phyloP scores from a whole-genome alignment of 2,888 invertebrate species.

The Rhagium mordax region DNA sequence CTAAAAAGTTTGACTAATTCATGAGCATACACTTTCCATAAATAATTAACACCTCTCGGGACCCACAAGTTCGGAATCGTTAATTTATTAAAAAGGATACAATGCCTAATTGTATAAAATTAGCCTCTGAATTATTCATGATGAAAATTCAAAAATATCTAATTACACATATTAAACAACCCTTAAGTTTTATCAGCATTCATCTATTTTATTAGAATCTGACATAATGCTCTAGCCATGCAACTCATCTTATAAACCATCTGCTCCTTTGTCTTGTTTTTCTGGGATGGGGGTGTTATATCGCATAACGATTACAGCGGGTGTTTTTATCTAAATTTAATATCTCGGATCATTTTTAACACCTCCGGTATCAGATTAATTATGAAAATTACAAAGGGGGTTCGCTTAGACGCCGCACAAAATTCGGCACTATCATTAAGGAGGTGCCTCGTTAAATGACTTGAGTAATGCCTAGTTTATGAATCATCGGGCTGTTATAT shows the following conservation, averaged over 20 bases:
- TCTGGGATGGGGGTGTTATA: not conserved
- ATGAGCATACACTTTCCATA: conserved; percentile 24
- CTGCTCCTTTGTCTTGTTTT: conserved; percentile 10
- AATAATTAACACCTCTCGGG: conserved; percentile 27
- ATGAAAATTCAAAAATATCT: not conserved
- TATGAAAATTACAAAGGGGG: conserved; percentile 25
- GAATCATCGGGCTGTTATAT: not conserved
- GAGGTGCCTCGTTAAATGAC: not conserved
- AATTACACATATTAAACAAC: not conserved
- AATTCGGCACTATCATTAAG: conserved; percentile 18
- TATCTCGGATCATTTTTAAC: conserved; percentile 31
- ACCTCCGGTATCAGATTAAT: conserved; percentile 37
- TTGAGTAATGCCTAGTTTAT: conserved; percentile 10
- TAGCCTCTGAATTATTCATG: conserved; percentile 22
- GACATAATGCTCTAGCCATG: not conserved
- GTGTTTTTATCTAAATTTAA: conserved; percentile 23
- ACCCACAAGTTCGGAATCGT: conserved; percentile 9
- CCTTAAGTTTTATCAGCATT: conserved; percentile 8
- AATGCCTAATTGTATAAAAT: conserved; percentile 15
- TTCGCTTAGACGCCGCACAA: not conserved
- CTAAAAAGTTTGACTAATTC: conserved; percentile 24
- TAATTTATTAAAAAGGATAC: conserved; percentile 15
- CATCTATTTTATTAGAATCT: not conserved
- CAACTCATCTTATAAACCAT: conserved; percentile 16
- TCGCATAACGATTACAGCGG: not conserved